Percentiles rank a stretch among this genome's conserved stretches.
phyloP scores from a whole-genome alignment of 2,888 invertebrate species.

The Aproaerema taeniolella region DNA sequence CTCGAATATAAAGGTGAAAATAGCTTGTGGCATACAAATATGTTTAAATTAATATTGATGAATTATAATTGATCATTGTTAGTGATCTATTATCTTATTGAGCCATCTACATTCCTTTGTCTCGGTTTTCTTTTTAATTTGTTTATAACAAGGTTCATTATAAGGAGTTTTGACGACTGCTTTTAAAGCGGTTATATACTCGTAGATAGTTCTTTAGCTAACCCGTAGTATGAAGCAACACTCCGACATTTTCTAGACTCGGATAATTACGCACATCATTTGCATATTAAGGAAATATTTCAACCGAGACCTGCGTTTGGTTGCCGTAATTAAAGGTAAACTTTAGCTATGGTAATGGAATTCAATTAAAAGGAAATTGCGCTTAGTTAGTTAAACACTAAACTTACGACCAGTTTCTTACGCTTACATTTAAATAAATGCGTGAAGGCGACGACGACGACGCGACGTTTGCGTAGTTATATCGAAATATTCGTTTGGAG shows the following conservation, averaged over 20 bases:
- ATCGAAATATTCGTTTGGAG: no score
- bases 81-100: conserved; percentile 26
- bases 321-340: conserved; percentile 56
- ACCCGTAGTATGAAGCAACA: no score
- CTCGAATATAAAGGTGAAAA: conserved; percentile 12
- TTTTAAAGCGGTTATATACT: no score
- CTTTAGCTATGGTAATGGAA: conserved; percentile 62
- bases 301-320: conserved; percentile 37
- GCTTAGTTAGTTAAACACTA: conserved; percentile 43
- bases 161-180: conserved; percentile 8
- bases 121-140: conserved; percentile 20
- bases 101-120: conserved; percentile 27
- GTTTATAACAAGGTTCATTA: conserved; percentile 11
- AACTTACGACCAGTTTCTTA: conserved; percentile 41
- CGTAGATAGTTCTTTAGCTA: no score
- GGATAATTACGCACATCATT: conserved; percentile 29
- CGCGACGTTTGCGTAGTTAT: neutral
- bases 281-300: conserved; percentile 41
- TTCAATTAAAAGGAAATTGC: conserved; percentile 65
- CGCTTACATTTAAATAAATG: conserved; percentile 39
- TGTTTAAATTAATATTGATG: conserved; percentile 31
- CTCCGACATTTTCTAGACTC: no score
- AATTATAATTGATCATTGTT: conserved; percentile 32
- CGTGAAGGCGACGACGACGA: conserved; percentile 11
- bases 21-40: conserved; percentile 4